phyloP scores from a whole-genome alignment of 2,113 vertebrate species.

The Neoarius graeffei region DNA sequence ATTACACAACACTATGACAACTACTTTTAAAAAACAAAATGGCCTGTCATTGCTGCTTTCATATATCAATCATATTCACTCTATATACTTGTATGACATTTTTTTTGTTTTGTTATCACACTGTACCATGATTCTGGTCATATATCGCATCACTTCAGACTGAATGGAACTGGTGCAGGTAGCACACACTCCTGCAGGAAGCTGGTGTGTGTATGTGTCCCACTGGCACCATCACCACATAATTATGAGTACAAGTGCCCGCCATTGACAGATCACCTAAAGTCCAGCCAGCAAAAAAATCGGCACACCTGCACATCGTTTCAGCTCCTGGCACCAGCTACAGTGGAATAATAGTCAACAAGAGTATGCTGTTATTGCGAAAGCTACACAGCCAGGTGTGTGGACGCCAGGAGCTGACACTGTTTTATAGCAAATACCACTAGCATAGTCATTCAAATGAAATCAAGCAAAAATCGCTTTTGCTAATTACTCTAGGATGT shows the following conservation, averaged over 20 bases:
- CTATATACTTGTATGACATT: background rate
- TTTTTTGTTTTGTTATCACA: background rate
- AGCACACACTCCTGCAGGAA: constrained; percentile 62
- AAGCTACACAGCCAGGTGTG: constrained; percentile 24
- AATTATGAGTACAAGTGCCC: constrained; percentile 76
- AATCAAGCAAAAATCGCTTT: background rate
- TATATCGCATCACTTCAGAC: constrained; percentile 1
- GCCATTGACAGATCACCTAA: constrained; percentile 76
- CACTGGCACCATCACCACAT: constrained; percentile 67
- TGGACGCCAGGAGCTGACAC: background rate
- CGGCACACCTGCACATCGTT: constrained; percentile 63
- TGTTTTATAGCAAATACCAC: background rate
- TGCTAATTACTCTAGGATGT: background rate
- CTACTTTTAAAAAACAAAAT: too few relatives aligned
- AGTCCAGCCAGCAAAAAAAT: constrained; percentile 64
- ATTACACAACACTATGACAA: too few relatives aligned
- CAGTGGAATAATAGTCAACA: constrained; percentile 37
- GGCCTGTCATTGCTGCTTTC: too few relatives aligned
- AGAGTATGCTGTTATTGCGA: background rate
- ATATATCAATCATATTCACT: background rate
- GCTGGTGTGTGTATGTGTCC: constrained; percentile 62
- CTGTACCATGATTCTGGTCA: background rate
- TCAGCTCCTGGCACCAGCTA: constrained; percentile 57
- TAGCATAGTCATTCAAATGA: background rate
- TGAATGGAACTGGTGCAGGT: background rate